Base-by-base conservation (phyloP, 2,113 vertebrate genomes). In the Bos indicus region DNA sequence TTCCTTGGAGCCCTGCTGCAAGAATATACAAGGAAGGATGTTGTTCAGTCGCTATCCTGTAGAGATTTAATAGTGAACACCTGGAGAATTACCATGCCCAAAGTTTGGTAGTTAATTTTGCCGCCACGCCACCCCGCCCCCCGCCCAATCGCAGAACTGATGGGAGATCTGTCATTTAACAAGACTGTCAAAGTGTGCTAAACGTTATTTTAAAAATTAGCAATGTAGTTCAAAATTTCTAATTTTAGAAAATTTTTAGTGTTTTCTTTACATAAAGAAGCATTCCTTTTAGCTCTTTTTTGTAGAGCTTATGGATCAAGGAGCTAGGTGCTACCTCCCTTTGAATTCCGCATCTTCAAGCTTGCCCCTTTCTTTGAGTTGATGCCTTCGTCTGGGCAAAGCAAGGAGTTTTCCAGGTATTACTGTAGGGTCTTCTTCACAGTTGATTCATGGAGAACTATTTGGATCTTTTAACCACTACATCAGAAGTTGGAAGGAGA, bases 121-220 rank as follows among this genome's bases (percentile, higher is more conserved):
- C 26, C 2, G 0, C 30, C 2, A 0, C 1, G 25, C 26, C 1
- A 13, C 71, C 1, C 13, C 0, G 17, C 6, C 2, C 54, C 43
- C 9, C 5, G 6, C 43, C 43, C 43, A 43, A 43, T 26, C 28
- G 52, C 25, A 96, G 71, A 87, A 87, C 14, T 56, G 30, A 64
- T 80, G 93, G 81, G 62, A 83, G 91, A 36, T 83, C 25, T 57
- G 0, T 51, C 33, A 30, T 77, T 54, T 77, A 84, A 84, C 15
- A 62, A 60, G 40, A 43, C 7, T 78, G n/a, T 59, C 74, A 43
- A 74, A 96, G 15, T 82, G 54, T 28, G 30, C 43, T 74, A 36
- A 78, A 26, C 85, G 33, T 67, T 56, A 40, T 54, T 12, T 46
- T 81, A 90, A 36, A 48, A 87, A 36, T 62, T 48, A 54, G 30